Evolutionary conservation across 2,888 invertebrate species (phyloP).

Genomic region (Noctua pronuba): DNA sequence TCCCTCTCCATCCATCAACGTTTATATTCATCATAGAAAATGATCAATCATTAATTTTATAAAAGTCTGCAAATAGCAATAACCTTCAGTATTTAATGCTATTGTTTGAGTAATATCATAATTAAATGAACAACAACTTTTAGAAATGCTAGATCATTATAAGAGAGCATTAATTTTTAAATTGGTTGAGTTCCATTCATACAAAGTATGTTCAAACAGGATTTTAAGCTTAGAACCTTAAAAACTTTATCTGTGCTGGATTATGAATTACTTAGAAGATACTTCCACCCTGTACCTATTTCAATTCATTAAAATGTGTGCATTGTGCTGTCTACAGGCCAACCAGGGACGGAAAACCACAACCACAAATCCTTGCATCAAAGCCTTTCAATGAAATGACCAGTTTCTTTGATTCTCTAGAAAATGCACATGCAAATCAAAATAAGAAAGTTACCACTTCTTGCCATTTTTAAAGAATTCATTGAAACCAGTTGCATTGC

Average conservation of each 20-base stretch:
- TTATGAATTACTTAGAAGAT: neutral
- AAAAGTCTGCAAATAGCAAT: slow-evolving; percentile 1
- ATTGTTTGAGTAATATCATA: neutral
- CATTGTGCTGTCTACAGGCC: neutral
- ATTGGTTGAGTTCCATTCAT: neutral
- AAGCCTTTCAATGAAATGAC: neutral
- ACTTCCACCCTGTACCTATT: too few species aligned
- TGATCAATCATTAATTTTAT: neutral
- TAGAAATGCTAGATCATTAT: neutral
- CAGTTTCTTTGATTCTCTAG: neutral
- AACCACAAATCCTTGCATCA: neutral
- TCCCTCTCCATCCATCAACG: too few species aligned
- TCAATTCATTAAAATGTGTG: too few species aligned
- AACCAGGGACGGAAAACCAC: neutral
- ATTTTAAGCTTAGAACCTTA: neutral
- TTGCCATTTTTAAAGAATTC: neutral
- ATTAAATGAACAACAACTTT: neutral
- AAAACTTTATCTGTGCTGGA: neutral
- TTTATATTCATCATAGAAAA: too few species aligned
- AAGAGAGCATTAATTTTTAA: neutral
- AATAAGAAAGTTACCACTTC: neutral
- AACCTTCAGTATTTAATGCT: neutral
- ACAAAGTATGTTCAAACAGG: neutral
- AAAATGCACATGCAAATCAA: neutral
- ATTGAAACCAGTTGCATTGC: neutral